Conservation (phyloP, 2,797 vertebrate species). For the Gambelia wislizenii region DNA sequence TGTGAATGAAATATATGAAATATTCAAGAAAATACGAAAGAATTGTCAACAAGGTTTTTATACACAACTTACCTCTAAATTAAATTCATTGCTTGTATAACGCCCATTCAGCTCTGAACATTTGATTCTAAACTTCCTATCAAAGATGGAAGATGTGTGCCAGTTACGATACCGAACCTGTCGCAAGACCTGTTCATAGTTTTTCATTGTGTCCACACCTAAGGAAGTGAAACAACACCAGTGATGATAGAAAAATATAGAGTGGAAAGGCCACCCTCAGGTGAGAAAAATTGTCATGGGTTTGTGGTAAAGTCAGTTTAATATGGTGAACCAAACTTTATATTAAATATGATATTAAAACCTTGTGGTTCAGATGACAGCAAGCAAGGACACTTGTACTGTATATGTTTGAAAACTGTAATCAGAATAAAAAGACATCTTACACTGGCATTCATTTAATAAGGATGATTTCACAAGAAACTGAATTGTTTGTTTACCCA, state of each 20-base stretch:
- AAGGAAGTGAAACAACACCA: conserved; percentile 36
- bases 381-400: neutral
- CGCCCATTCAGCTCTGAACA: conserved; percentile 96
- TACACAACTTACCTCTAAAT: conserved; percentile 85
- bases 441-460: neutral
- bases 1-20: neutral
- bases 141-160: conserved; percentile 77
- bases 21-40: neutral
- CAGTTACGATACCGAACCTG: conserved; percentile 89
- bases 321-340: neutral
- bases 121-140: conserved; percentile 89
- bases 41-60: neutral
- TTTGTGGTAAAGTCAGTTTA: neutral
- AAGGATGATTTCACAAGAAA: neutral
- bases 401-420: neutral
- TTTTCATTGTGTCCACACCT: conserved; percentile 95
- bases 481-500: neutral
- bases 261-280: neutral
- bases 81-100: conserved; percentile 95
- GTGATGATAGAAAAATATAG: conserved; percentile 4
- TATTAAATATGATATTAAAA: neutral
- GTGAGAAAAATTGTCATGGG: neutral
- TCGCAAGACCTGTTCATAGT: conserved; percentile 90
- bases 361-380: neutral
- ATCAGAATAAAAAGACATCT: neutral